Base-by-base conservation (phyloP, 2,113 vertebrate species). In the Tricholaema leucomelas region DNA sequence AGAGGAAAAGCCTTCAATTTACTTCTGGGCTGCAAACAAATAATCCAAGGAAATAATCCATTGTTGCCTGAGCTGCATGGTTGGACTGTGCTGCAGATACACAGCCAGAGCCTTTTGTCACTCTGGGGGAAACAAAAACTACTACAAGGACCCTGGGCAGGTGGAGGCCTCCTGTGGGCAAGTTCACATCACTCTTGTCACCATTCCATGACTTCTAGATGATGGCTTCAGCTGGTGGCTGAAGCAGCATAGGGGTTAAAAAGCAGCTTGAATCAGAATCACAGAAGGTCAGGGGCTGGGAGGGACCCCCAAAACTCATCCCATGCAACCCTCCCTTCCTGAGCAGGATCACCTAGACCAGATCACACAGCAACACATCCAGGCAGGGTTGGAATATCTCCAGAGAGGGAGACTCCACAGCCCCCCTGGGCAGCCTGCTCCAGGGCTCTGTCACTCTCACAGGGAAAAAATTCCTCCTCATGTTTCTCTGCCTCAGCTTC, bases 201-300 rank as follows among this genome's bases (percentile, higher is more conserved):
- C 31, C 14, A 1, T 15, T 50, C 40, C 7, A 0, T 9, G 8
- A 3, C 19, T 21, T n/a, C 15, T 1, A 50, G 64, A 3, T 30
- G 38, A 8, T 52, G n/a, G 25, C 42, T 44, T 15, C 71, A 30
- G 70, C 30, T 59, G 63, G 52, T 33, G 8, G 27, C n/a, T 33
- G 21, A 40, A 63, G 60, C 30, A 46, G 38, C 55, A 21, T 5
- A 1, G 27, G 73, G 38, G 38, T 88, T 92, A 87, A 78, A 58
- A 38, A 19, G 81, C 81, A 76, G 85, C 50, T 42, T 44, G 42
- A 44, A 44, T 44, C 42, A 50, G 48, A 24, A 24, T 50, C 48
- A 24, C 23, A 50, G 23, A 24, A 50, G 12, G 48, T 24, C 24
- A 50, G 48, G 48, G 48, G 48, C 24, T 50, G 23, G 48, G 25